Evolutionary conservation across 2,888 invertebrate genomes (phyloP).

Genomic region (Calliopum simillimum): DNA sequence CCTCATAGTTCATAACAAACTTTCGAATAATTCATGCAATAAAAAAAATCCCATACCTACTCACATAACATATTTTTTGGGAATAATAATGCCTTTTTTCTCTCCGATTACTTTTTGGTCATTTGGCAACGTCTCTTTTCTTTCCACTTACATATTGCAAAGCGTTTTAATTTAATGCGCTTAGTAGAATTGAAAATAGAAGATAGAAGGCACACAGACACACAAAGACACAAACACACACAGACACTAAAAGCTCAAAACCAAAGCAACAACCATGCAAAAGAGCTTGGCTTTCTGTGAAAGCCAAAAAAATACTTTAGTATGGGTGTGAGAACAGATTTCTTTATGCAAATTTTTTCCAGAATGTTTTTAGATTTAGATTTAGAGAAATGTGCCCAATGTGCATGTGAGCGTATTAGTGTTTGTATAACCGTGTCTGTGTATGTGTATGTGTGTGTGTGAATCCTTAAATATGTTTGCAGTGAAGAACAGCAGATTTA

Average conservation of each 20-base stretch:
- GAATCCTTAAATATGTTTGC: conserved; percentile 42
- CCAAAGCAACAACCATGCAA: background rate
- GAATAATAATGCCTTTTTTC: background rate
- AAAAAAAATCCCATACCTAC: too few species aligned
- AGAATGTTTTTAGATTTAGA: conserved; percentile 16
- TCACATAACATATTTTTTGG: too few species aligned
- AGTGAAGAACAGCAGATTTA: conserved; percentile 42
- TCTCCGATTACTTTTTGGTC: background rate
- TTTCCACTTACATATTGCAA: background rate
- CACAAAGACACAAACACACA: background rate
- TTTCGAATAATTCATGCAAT: too few species aligned
- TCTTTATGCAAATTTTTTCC: conserved; percentile 5
- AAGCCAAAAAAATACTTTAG: background rate
- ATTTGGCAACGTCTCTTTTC: background rate
- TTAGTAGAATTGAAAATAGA: background rate
- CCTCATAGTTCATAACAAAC: too few species aligned
- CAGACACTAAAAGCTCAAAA: background rate
- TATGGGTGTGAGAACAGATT: background rate
- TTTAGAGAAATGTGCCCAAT: conserved; percentile 3
- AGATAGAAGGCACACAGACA: background rate
- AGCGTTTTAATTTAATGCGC: background rate
- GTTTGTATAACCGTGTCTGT: background rate
- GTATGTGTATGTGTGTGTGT: background rate
- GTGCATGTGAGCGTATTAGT: background rate
- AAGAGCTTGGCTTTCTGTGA: conserved; percentile 4